Percentiles rank a stretch among this genome's conserved stretches.
Conservation (phyloP, 1,140 invertebrate genomes). For the Caenorhabditis remanei region DNA sequence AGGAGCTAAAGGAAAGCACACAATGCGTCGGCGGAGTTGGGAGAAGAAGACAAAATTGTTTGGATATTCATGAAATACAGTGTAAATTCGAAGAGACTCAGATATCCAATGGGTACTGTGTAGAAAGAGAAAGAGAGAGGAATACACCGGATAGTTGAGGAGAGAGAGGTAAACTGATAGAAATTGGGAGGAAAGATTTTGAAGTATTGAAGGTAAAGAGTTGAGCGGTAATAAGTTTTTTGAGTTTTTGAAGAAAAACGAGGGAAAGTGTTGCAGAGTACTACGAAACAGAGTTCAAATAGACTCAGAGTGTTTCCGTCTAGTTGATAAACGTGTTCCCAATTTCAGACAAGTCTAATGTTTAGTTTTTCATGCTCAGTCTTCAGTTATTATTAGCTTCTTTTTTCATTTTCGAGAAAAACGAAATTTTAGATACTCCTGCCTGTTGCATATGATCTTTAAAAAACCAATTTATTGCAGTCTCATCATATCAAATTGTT, state of each 20-base stretch:
- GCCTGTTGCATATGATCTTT: too few species aligned
- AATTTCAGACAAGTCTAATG: too few species aligned
- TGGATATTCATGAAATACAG: constrained; percentile 17
- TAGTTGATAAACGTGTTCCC: too few species aligned
- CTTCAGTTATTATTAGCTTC: too few species aligned
- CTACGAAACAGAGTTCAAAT: too few species aligned
- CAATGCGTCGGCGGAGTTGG: constrained; percentile 5
- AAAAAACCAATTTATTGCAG: constrained; percentile 32
- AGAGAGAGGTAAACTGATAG: constrained; percentile 22
- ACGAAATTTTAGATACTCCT: too few species aligned
- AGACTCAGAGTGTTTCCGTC: too few species aligned
- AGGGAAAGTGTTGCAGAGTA: not conserved
- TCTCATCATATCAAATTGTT: constrained; percentile 55
- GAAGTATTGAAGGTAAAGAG: constrained; percentile 33
- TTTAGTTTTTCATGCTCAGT: too few species aligned
- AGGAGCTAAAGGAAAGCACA: constrained; percentile 47
- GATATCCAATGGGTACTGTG: not conserved
- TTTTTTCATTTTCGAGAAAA: too few species aligned
- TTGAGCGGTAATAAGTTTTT: not conserved
- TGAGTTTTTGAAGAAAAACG: not conserved
- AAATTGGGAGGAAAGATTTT: constrained; percentile 14
- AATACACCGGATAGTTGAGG: not conserved
- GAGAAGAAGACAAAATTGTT: not conserved
- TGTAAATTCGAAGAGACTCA: not conserved
- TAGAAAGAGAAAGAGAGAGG: not conserved